Percentiles rank a stretch among this genome's conserved stretches.
Evolutionary conservation across 2,113 vertebrate species (phyloP).

Genomic region (Cryptotis parvus): DNA sequence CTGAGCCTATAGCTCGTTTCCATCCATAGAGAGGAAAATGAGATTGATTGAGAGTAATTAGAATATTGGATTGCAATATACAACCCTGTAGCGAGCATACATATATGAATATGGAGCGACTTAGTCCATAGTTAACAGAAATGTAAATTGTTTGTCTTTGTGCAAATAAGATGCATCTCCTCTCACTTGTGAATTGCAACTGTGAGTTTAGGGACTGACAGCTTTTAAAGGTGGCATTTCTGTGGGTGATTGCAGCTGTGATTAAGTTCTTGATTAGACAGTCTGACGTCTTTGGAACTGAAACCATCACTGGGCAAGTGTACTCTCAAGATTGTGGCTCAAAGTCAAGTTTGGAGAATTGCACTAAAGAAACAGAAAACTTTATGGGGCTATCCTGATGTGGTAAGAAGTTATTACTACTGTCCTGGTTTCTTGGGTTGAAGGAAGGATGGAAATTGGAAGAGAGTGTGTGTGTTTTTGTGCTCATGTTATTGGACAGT

Average conservation of each 20-base stretch:
- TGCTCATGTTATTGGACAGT: too few species aligned
- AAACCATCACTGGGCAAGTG: constrained; percentile 16
- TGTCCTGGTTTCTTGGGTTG: too few species aligned
- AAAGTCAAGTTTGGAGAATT: neutral
- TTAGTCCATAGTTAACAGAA: constrained; percentile 70
- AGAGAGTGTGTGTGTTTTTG: too few species aligned
- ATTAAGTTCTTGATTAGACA: constrained; percentile 58
- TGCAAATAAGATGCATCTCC: constrained; percentile 75
- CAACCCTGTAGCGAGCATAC: constrained; percentile 60
- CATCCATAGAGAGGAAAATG: constrained; percentile 50
- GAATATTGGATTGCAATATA: constrained; percentile 40
- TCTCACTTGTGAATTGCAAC: constrained; percentile 74
- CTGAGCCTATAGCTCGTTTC: constrained; percentile 42
- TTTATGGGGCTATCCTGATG: too few species aligned
- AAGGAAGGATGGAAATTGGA: too few species aligned
- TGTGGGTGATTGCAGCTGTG: constrained; percentile 41
- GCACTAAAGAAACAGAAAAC: too few species aligned
- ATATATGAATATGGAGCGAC: constrained; percentile 66
- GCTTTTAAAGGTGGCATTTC: constrained; percentile 57
- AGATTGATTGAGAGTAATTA: constrained; percentile 61
- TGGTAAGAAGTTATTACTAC: too few species aligned
- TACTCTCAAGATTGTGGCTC: neutral
- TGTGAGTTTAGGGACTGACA: constrained; percentile 60
- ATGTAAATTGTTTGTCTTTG: constrained; percentile 81
- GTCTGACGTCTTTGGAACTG: constrained; percentile 8